A percentile compares a stretch with the other conserved stretches of the same genome.
Evolutionary conservation across 2,113 vertebrate species (phyloP).

Genomic region (Larimichthys crocea): DNA sequence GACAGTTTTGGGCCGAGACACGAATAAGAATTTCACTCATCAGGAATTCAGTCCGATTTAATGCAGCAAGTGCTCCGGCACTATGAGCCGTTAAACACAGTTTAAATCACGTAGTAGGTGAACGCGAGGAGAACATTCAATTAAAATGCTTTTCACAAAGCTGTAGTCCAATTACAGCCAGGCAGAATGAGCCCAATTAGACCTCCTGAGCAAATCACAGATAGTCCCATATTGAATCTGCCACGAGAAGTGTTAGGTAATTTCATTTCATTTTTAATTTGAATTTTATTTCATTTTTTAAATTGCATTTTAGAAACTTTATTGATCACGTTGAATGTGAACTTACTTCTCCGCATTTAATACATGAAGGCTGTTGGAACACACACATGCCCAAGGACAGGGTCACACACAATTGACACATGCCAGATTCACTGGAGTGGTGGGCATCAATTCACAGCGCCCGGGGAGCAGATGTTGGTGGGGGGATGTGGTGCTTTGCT

Average conservation of each 20-base stretch:
- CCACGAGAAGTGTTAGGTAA: not conserved
- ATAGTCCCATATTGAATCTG: constrained; percentile 27
- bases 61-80: constrained; percentile 10
- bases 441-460: too few relatives aligned
- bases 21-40: constrained; percentile 49
- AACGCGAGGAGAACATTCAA: constrained; percentile 37
- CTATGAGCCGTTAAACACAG: constrained; percentile 37
- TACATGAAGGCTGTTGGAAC: too few relatives aligned
- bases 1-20: constrained; percentile 50
- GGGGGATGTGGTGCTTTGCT: too few relatives aligned
- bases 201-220: constrained; percentile 42
- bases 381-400: too few relatives aligned
- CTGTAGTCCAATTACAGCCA: constrained; percentile 47
- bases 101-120: constrained; percentile 49
- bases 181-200: constrained; percentile 48
- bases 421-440: too few relatives aligned
- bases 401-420: too few relatives aligned
- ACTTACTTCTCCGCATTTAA: too few relatives aligned
- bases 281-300: too few relatives aligned
- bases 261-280: too few relatives aligned
- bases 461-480: too few relatives aligned
- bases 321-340: too few relatives aligned
- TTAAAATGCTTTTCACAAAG: constrained; percentile 42
- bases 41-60: constrained; percentile 30
- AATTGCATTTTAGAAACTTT: too few relatives aligned